phyloP scores from a whole-genome alignment of 2,113 vertebrate genomes.

The Serinus canaria region DNA sequence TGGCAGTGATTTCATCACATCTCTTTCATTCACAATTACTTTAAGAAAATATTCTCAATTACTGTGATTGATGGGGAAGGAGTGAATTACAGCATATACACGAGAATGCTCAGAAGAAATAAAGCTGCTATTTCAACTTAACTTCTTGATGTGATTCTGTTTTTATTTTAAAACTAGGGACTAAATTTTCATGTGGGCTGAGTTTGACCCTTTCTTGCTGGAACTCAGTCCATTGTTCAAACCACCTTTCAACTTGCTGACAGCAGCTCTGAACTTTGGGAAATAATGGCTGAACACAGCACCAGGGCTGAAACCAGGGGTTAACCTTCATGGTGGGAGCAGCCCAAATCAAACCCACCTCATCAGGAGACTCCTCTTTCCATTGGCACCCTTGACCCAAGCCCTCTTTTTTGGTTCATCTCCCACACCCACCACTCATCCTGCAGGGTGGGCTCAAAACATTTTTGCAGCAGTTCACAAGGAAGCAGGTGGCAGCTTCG shows the following conservation, averaged over 20 bases:
- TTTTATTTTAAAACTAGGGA: not conserved
- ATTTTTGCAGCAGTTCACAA: not conserved
- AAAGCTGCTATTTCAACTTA: slow-evolving; percentile 1
- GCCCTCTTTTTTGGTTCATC: not conserved
- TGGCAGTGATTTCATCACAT: slow-evolving; percentile 27
- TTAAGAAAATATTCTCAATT: slow-evolving; percentile 32
- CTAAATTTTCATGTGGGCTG: not conserved
- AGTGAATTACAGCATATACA: not conserved
- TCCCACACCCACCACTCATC: not conserved
- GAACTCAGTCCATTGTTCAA: not conserved
- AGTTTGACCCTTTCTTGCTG: not conserved
- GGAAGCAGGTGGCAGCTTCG: not conserved
- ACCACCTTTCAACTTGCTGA: not conserved
- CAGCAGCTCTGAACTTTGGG: not conserved
- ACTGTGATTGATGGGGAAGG: not conserved
- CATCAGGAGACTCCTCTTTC: not conserved
- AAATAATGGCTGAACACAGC: not conserved
- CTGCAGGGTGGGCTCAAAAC: not conserved
- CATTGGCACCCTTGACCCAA: not conserved
- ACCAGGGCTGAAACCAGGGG: not conserved
- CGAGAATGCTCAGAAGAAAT: not conserved
- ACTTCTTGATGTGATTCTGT: not conserved
- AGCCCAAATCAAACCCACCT: not conserved
- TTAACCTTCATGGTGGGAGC: not conserved
- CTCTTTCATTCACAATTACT: slow-evolving; percentile 20